phyloP scores from a whole-genome alignment of 1,140 invertebrate species.

The Trachymyrmex cornetzi region DNA sequence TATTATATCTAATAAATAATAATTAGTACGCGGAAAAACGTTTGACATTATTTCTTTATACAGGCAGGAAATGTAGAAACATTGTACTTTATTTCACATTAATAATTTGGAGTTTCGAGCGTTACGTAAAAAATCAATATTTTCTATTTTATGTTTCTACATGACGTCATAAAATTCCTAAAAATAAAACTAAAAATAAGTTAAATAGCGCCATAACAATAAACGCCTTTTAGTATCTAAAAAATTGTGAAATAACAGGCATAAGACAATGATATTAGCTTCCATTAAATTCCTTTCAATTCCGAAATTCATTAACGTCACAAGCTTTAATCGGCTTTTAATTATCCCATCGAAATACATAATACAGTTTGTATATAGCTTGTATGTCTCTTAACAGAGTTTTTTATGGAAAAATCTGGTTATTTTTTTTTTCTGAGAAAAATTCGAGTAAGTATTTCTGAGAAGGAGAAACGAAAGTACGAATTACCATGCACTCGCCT shows the following conservation, averaged over 20 bases:
- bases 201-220: not conserved
- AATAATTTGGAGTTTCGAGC: not conserved
- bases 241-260: not conserved
- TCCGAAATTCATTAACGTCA: conserved; percentile 18
- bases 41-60: not conserved
- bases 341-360: not conserved
- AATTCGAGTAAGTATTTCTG: not conserved
- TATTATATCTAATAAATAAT: not conserved
- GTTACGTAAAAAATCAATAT: not conserved
- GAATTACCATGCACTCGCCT: not conserved
- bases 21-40: not conserved
- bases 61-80: not conserved
- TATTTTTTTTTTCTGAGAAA: not conserved
- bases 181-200: not conserved
- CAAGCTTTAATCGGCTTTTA: conserved; percentile 30
- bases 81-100: not conserved
- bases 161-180: not conserved
- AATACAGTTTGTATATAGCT: not conserved
- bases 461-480: not conserved
- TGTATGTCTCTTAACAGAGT: not conserved
- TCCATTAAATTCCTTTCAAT: not conserved
- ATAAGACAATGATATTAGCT: not conserved
- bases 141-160: not conserved
- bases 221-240: not conserved
- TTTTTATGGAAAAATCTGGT: not conserved